phyloP scores from a whole-genome alignment of 2,888 invertebrate genomes.

The Ypsolopha sequella region DNA sequence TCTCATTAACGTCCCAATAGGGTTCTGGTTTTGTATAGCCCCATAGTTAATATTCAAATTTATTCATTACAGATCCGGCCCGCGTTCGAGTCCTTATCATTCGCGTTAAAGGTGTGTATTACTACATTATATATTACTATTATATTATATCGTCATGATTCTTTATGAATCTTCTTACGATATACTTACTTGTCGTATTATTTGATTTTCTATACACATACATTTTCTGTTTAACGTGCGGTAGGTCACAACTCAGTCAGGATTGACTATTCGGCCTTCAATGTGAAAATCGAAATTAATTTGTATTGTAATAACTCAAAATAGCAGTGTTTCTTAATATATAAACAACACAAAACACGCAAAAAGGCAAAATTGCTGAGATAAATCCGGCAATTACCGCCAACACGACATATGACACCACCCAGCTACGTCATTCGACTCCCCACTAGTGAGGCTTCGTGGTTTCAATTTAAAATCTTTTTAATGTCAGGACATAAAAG shows the following conservation, averaged over 20 bases:
- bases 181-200: too few relatives aligned
- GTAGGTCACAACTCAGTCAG: too few relatives aligned
- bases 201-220: too few relatives aligned
- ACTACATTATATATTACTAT: too few relatives aligned
- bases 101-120: too few relatives aligned
- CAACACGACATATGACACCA: not conserved
- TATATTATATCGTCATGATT: too few relatives aligned
- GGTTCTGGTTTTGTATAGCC: not conserved
- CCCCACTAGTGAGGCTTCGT: not conserved
- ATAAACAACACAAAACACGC: not conserved
- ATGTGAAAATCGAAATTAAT: too few relatives aligned
- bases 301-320: too few relatives aligned
- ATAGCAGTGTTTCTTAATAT: too few relatives aligned
- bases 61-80: slow-evolving; percentile 15
- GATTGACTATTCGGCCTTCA: too few relatives aligned
- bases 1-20: not conserved
- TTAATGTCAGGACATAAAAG: not conserved
- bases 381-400: slow-evolving; percentile 2
- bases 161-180: too few relatives aligned
- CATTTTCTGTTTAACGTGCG: too few relatives aligned
- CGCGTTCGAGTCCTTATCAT: slow-evolving; percentile 5
- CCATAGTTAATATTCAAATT: slow-evolving; percentile 12
- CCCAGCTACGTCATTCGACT: not conserved
- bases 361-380: slow-evolving; percentile 7
- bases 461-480: not conserved